A percentile compares a stretch with the other conserved stretches of the same genome.
Evolutionary conservation across 2,888 invertebrate genomes (phyloP).

Genomic region (Erynnis tages): DNA sequence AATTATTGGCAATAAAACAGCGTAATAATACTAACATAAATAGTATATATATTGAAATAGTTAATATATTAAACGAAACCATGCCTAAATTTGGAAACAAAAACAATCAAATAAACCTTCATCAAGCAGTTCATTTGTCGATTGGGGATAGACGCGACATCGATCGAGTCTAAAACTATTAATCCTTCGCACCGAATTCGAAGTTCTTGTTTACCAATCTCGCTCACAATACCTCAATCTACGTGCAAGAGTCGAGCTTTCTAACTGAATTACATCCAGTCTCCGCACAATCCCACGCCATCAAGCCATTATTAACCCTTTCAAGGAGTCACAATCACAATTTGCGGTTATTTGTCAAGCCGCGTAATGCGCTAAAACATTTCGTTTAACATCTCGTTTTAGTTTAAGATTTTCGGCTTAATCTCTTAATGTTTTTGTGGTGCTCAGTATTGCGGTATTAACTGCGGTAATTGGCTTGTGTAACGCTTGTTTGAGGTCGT

Average conservation of each 20-base stretch:
- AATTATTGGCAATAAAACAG: no score
- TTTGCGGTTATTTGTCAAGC: constrained; percentile 76
- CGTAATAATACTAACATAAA: no score
- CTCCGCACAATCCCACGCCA: constrained; percentile 64
- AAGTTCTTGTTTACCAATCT: constrained; percentile 38
- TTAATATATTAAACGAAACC: no score
- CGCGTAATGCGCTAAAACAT: constrained; percentile 52
- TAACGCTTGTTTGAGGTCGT: constrained; percentile 31
- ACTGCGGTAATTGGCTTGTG: constrained; percentile 50
- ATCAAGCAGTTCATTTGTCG: neutral
- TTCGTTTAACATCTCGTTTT: constrained; percentile 46
- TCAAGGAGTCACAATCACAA: constrained; percentile 74
- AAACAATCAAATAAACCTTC: neutral
- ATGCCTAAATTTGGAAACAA: no score
- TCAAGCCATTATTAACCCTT: constrained; percentile 74
- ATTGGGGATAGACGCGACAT: constrained; percentile 13
- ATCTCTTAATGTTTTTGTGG: constrained; percentile 55
- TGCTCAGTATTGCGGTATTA: constrained; percentile 50
- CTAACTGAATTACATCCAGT: constrained; percentile 64
- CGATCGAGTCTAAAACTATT: constrained; percentile 38
- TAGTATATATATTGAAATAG: no score
- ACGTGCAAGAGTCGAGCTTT: constrained; percentile 51
- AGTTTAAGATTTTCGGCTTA: constrained; percentile 51
- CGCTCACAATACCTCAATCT: constrained; percentile 74
- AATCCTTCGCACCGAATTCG: constrained; percentile 45